phyloP scores from a whole-genome alignment of 2,113 vertebrate species.

The Rhynchomys soricoides region DNA sequence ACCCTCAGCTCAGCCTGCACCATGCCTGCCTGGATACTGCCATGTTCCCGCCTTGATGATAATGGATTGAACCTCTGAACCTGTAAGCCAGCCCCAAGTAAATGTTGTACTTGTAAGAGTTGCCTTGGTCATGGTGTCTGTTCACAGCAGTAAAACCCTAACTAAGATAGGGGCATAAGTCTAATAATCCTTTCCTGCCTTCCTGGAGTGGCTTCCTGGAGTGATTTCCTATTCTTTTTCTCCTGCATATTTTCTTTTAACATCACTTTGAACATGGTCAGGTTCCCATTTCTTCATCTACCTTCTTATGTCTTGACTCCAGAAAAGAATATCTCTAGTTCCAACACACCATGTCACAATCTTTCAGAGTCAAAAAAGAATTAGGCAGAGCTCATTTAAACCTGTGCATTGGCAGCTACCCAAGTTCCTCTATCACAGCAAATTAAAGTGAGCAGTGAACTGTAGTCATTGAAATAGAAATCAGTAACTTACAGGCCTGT shows the following conservation, averaged over 20 bases:
- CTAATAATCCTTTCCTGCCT: neutral
- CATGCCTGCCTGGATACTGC: no score
- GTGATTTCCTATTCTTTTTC: neutral
- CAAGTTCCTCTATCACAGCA: slow-evolving; percentile 3
- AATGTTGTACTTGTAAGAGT: no score
- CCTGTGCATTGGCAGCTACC: slow-evolving; percentile 44
- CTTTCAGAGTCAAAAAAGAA: slow-evolving; percentile 60
- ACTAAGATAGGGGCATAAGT: neutral
- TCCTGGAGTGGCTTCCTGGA: neutral
- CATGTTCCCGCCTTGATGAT: no score
- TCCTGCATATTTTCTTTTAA: neutral
- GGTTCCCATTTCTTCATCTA: neutral
- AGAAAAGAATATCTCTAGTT: neutral
- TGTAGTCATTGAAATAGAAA: neutral
- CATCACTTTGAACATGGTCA: neutral
- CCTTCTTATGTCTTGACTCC: neutral
- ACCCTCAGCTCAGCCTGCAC: no score
- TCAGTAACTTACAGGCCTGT: neutral
- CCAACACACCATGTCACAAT: neutral
- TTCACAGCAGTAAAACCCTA: no score
- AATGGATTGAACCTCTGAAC: no score
- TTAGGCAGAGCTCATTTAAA: slow-evolving; percentile 48
- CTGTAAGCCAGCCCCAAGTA: no score
- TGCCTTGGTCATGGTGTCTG: no score
- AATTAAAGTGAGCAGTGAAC: slow-evolving; percentile 45